Evolutionary conservation across 1,140 invertebrate species (phyloP).

Genomic region (Nasonia longicornis): DNA sequence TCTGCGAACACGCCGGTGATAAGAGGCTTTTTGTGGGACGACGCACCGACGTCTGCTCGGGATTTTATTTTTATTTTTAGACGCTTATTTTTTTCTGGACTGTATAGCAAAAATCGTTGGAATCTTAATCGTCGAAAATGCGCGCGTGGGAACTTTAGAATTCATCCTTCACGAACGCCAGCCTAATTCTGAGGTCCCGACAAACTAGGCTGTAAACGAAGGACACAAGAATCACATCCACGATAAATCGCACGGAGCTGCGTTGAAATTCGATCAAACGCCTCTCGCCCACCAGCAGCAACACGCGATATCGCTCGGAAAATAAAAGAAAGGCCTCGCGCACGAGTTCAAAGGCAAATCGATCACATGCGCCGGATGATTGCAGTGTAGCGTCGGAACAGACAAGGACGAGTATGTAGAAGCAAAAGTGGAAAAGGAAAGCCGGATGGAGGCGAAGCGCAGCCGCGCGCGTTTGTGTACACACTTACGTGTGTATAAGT

Average conservation of each 20-base stretch:
- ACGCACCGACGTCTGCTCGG: neutral
- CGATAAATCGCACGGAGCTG: too few relatives aligned
- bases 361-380: neutral
- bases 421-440: conserved; percentile 11
- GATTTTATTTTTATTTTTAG: neutral
- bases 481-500: neutral
- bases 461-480: neutral
- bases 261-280: too few relatives aligned
- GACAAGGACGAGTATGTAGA: neutral
- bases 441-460: neutral
- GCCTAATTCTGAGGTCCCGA: too few relatives aligned
- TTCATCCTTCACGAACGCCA: too few relatives aligned
- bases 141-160: too few relatives aligned
- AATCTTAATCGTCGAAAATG: too few relatives aligned
- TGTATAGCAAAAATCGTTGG: too few relatives aligned
- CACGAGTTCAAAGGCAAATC: conserved; percentile 10
- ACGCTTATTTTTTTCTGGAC: too few relatives aligned
- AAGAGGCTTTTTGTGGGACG: neutral
- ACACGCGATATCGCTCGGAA: neutral
- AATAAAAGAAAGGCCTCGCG: neutral
- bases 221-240: too few relatives aligned
- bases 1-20: neutral
- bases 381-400: neutral
- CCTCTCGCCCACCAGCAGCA: too few relatives aligned
- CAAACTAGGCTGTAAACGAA: too few relatives aligned